Percentiles rank a stretch among this genome's conserved stretches.
Conservation (phyloP, 2,113 vertebrate species). For the Aptenodytes patagonicus region DNA sequence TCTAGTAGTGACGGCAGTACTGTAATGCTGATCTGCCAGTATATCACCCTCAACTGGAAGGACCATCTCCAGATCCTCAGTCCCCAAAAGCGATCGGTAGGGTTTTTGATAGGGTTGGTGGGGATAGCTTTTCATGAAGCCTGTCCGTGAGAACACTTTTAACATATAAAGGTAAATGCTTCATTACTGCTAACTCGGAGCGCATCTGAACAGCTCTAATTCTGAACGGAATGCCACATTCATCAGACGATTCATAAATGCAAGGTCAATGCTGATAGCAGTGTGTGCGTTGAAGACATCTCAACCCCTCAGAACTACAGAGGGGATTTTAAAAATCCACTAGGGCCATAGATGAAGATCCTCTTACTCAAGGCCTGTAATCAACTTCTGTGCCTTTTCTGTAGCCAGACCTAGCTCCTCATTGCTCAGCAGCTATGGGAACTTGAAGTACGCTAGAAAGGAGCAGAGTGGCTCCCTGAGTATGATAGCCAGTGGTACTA, state of each 20-base stretch:
- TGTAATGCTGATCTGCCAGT: background rate
- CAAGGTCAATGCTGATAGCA: background rate
- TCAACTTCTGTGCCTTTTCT: background rate
- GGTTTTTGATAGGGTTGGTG: rapidly evolving
- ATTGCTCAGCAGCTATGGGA: background rate
- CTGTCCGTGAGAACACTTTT: background rate
- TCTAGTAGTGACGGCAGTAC: background rate
- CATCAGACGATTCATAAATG: too few species aligned
- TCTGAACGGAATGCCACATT: background rate
- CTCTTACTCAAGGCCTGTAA: background rate
- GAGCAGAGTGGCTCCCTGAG: background rate
- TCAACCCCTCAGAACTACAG: background rate
- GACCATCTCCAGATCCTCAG: background rate
- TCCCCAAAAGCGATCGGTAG: background rate
- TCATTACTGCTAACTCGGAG: background rate
- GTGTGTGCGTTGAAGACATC: background rate
- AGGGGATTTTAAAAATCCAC: background rate
- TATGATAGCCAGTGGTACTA: background rate
- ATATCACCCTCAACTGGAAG: background rate
- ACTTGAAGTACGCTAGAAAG: background rate
- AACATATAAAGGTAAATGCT: background rate
- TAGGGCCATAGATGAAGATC: background rate
- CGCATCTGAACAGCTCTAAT: background rate
- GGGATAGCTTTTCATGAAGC: background rate
- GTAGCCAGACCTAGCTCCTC: background rate